Evolutionary conservation across 2,888 invertebrate species (phyloP).

Genomic region (Cynaeus angustus): DNA sequence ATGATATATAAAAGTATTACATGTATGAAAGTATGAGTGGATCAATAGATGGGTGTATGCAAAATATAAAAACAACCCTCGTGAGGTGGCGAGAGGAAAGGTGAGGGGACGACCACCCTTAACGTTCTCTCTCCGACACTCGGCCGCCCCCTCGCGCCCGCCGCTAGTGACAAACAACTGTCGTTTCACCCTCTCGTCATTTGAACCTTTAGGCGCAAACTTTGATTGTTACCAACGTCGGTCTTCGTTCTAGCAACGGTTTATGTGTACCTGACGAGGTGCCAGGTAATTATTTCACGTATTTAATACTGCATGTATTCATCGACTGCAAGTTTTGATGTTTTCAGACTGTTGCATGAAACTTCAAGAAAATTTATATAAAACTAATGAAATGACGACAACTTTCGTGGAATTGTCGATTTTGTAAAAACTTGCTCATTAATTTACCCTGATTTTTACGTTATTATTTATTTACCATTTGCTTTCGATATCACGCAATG

Average conservation of each 20-base stretch:
- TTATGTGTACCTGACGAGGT: no score
- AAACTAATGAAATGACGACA: no score
- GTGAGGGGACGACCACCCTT: conserved; percentile 50
- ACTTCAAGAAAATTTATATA: no score
- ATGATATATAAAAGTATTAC: conserved; percentile 66
- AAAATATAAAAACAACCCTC: conserved; percentile 68
- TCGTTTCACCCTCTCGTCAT: conserved; percentile 63
- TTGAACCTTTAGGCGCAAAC: conserved; percentile 60
- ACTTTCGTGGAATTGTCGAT: no score
- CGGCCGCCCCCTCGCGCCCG: conserved; percentile 54
- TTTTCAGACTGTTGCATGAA: no score
- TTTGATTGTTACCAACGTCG: conserved; percentile 60
- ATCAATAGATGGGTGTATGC: conserved; percentile 67
- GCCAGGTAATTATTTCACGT: no score
- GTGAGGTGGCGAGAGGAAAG: conserved; percentile 53
- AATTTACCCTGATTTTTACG: no score
- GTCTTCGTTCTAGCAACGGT: background rate
- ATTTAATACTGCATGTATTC: no score
- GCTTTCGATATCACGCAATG: no score
- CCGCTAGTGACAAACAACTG: conserved; percentile 68
- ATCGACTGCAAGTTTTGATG: no score
- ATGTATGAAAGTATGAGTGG: conserved; percentile 66
- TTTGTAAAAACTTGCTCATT: no score
- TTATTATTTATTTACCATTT: no score
- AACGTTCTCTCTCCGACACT: conserved; percentile 45